These are phyloP conservation scores for Oeneis ivallda DNA, from an alignment of 2,888 invertebrate genomes.

Conservation along the genomic window DNA sequence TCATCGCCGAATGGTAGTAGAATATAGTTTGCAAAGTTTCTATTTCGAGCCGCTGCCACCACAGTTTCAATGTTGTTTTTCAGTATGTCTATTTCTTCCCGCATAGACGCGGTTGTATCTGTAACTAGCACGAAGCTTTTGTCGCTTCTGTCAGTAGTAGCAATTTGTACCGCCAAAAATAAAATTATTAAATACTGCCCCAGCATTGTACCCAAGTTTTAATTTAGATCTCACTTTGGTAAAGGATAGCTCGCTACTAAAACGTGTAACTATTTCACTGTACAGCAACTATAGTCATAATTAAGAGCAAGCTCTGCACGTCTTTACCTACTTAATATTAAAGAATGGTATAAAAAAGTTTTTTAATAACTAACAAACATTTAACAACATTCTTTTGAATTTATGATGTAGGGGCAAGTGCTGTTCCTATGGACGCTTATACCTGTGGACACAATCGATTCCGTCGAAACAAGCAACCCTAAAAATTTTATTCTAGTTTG, in stretches of 20 bases:
- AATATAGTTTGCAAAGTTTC: slow-evolving; percentile 38
- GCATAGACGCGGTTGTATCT: slow-evolving; percentile 59
- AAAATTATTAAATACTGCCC: slow-evolving; percentile 6
- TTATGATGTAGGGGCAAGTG: no score
- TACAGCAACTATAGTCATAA: not conserved
- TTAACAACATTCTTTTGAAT: no score
- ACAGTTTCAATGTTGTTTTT: slow-evolving; percentile 47
- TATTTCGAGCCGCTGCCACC: slow-evolving; percentile 15
- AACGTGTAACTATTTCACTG: slow-evolving; percentile 2
- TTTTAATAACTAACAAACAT: no score
- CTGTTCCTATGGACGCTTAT: no score
- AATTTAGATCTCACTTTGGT: slow-evolving; percentile 15
- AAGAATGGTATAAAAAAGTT: no score
- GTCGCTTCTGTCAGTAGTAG: slow-evolving; percentile 46
- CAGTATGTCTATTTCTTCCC: slow-evolving; percentile 50
- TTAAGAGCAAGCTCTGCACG: slow-evolving; percentile 20
- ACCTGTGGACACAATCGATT: no score
- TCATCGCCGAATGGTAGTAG: slow-evolving; percentile 42
- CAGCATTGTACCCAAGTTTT: slow-evolving; percentile 20
- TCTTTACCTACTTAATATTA: no score
- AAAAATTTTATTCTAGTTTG: no score
- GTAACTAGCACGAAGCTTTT: slow-evolving; percentile 58
- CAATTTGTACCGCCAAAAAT: slow-evolving; percentile 7
- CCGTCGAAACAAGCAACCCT: no score
- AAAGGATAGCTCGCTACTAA: slow-evolving; percentile 11